Conservation (phyloP, 1,140 invertebrate species). For the Drosophila santomea region DNA sequence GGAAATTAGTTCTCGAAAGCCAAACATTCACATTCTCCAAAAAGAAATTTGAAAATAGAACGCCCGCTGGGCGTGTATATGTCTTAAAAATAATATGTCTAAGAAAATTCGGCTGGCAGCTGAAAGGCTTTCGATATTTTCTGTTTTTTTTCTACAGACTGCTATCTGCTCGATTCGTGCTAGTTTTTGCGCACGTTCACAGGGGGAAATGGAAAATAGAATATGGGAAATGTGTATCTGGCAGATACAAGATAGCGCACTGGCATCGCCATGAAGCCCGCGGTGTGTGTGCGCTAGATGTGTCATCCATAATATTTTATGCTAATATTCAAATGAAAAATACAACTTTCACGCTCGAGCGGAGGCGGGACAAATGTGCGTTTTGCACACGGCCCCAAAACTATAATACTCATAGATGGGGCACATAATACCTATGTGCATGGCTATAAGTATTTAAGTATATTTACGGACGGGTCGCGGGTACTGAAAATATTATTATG, state of each 20-base stretch:
- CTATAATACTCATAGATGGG: conserved; percentile 35
- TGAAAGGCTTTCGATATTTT: conserved; percentile 69
- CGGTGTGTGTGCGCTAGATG: conserved; percentile 60
- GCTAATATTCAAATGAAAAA: conserved; percentile 80
- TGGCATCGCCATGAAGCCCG: conserved; percentile 1
- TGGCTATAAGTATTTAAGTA: conserved; percentile 8
- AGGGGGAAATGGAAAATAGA: conserved; percentile 1
- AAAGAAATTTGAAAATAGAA: conserved; percentile 76
- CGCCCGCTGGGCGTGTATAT: conserved; percentile 26
- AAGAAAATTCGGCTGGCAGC: conserved; percentile 35
- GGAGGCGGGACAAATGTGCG: conserved; percentile 81
- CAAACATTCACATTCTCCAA: conserved; percentile 73
- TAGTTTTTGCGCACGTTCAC: conserved; percentile 45
- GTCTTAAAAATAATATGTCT: conserved; percentile 21
- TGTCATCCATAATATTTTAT: conserved; percentile 83
- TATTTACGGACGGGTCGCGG: conserved; percentile 33
- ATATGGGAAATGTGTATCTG: conserved; percentile 35
- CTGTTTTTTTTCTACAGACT: conserved; percentile 6
- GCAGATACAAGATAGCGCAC: conserved; percentile 53
- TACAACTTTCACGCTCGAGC: conserved; percentile 77
- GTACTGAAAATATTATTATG: conserved; percentile 51
- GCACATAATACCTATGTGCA: conserved; percentile 14
- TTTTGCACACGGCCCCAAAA: conserved; percentile 81
- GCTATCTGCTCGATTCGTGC: conserved; percentile 42
- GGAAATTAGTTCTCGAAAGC: conserved; percentile 74